phyloP scores from a whole-genome alignment of 2,888 invertebrate species.

The Dexiosoma caninum region DNA sequence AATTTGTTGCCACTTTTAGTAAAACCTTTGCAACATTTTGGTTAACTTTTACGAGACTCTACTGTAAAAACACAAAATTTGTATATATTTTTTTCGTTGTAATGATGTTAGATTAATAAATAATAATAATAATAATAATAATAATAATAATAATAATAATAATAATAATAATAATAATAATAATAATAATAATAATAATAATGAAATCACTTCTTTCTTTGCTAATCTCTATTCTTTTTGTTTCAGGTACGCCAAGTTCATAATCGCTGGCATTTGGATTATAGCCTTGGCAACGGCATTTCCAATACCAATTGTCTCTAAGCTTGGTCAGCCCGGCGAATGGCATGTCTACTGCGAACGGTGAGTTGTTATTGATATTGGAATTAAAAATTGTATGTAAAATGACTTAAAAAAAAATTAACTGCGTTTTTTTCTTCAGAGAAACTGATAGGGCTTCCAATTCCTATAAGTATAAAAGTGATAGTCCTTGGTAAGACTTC shows the following conservation, averaged over 20 bases:
- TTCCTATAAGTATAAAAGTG: too few species aligned
- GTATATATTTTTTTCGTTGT: neutral
- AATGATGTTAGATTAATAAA: too few species aligned
- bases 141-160: too few species aligned
- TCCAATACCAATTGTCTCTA: slow-evolving; percentile 88
- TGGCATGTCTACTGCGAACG: slow-evolving; percentile 83
- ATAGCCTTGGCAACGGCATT: slow-evolving; percentile 86
- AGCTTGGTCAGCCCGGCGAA: slow-evolving; percentile 81
- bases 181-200: too few species aligned
- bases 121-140: too few species aligned
- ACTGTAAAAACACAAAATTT: neutral
- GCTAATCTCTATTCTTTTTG: neutral
- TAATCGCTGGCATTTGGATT: slow-evolving; percentile 76
- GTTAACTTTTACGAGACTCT: too few species aligned
- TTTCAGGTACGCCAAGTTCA: slow-evolving; percentile 76
- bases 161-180: too few species aligned
- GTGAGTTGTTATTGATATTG: slow-evolving; percentile 78
- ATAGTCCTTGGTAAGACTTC: too few species aligned
- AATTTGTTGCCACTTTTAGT: too few species aligned
- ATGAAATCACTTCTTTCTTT: neutral
- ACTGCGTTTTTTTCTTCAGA: too few species aligned
- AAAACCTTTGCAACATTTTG: too few species aligned
- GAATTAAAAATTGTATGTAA: neutral
- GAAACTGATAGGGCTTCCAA: too few species aligned
- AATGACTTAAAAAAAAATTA: neutral